Conservation (phyloP, 2,113 vertebrate genomes). For the Elanus axillaris region DNA sequence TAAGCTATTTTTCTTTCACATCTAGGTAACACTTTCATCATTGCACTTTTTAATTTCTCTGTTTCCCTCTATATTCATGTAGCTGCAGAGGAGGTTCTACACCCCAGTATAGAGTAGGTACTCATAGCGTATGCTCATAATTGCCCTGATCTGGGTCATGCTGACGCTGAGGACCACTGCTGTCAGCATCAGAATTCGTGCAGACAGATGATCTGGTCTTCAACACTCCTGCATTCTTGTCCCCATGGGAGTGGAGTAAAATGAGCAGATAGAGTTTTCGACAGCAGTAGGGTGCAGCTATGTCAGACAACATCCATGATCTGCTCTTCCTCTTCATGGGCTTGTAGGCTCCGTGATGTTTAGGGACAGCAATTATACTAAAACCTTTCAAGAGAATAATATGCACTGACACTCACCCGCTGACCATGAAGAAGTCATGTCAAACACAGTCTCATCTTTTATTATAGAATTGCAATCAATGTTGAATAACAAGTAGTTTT, state of each 20-base stretch:
- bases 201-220: not conserved
- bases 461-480: not conserved
- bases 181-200: not conserved
- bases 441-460: not conserved
- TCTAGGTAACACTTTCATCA: accelerated
- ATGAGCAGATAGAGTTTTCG: not conserved
- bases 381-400: not conserved
- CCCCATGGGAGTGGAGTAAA: not conserved
- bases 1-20: not conserved
- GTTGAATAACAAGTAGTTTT: not conserved
- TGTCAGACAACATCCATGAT: accelerated
- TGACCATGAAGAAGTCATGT: not conserved
- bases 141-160: not conserved
- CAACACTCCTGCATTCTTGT: no score
- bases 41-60: accelerated
- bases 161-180: not conserved
- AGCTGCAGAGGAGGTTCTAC: not conserved
- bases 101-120: accelerated
- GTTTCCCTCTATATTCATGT: not conserved
- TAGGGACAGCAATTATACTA: not conserved
- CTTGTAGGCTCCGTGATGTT: not conserved
- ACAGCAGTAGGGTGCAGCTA: accelerated
- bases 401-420: accelerated
- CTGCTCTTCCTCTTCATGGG: not conserved
- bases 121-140: not conserved